Evolutionary conservation across 2,797 vertebrate genomes (phyloP), one percentile per base, ranked within the genome.

Genomic region (Alca torda): DNA sequence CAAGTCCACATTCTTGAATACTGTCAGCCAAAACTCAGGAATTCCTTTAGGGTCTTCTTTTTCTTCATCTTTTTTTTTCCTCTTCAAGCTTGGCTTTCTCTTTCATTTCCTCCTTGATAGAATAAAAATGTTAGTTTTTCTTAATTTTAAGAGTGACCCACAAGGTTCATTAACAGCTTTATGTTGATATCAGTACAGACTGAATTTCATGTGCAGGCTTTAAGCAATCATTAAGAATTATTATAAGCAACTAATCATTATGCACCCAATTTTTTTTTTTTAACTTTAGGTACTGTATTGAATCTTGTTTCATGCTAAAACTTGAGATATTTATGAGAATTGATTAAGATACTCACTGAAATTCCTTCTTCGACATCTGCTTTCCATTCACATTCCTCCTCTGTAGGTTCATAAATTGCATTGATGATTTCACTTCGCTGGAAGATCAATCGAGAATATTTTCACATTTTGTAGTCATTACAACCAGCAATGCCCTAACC

Each of bases 331-430:
- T 41, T 23, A 61, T 26, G 23, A 84, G 31, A 93, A 16, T 3
- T 1, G 1, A 6, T 65, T 35, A 88, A 46, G 48, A 96, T 98
- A 99, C 99, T 99, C 98, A 99, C 99, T 96, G 99, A 99, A 97
- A 99, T 98, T 96, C 99, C 99, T 97, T 99, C 99, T 75, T 99
- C 99, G 19, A 98, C 98, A 96, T 99, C 99, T 81, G 98, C 98
- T 98, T 99, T 99, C 99, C 99, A 99, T 96, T 99, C 99, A 96
- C 99, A 99, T 94, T 99, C 99, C 96, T 99, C 99, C 83, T 99
- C 99, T 90, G 99, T 99, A 95, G 99, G 99, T 97, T 99, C 99
- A 94, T 99, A 99, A 75, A 98, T 97, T 73, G 99, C 99, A 98
- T 99, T 99, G 98, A 99, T 99, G 86, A 99, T 99, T 93, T 99